Conservation (phyloP, 2,113 vertebrate genomes). For the Seriola quinqueradiata region DNA sequence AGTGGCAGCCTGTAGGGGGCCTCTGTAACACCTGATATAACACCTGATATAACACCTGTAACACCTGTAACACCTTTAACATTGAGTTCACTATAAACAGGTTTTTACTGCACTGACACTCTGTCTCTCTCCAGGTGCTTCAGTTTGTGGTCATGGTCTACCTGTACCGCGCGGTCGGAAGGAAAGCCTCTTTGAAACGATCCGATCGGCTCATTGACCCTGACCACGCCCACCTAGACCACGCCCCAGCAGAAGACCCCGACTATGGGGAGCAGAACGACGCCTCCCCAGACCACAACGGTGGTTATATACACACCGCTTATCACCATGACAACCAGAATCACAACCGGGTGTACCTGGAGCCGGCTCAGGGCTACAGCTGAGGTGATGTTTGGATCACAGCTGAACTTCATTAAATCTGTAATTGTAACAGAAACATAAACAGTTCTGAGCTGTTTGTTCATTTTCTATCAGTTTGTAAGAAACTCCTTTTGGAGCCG, state of each 20-base stretch:
- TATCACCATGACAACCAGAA: constrained; percentile 4
- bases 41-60: not conserved
- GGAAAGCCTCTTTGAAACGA: not conserved
- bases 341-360: not conserved
- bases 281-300: not conserved
- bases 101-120: too few species aligned
- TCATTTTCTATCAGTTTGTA: too few species aligned
- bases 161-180: not conserved
- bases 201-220: not conserved
- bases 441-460: too few species aligned
- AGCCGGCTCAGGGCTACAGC: not conserved
- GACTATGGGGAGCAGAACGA: constrained; percentile 8
- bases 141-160: not conserved
- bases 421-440: too few species aligned
- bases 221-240: not conserved
- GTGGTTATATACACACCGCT: not conserved
- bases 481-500: too few species aligned
- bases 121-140: constrained; percentile 21
- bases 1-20: not conserved
- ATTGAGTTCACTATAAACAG: too few species aligned
- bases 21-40: too few species aligned
- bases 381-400: too few species aligned
- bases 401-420: too few species aligned
- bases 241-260: not conserved
- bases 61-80: not conserved